Percentiles rank a stretch among this genome's conserved stretches.
These are phyloP conservation scores for Spea bombifrons DNA, from an alignment of 2,113 vertebrate genomes.

Conservation along the genomic window DNA sequence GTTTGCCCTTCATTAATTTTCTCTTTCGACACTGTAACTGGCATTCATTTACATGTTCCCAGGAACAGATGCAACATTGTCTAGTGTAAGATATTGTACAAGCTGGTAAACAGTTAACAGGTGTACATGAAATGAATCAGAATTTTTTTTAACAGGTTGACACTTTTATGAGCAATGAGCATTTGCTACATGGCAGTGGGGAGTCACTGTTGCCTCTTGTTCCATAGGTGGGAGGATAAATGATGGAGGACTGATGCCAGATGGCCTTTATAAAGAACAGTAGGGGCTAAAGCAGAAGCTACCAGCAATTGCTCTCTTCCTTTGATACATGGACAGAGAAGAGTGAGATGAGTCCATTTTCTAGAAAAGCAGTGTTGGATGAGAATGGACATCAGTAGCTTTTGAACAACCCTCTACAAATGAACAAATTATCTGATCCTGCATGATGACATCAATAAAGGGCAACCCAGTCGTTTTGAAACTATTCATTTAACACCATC, in stretches of 20 bases:
- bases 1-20: conserved; percentile 18
- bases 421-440: conserved; percentile 15
- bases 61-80: conserved; percentile 42
- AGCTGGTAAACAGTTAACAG: conserved; percentile 38
- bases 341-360: conserved; percentile 23
- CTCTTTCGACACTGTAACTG: conserved; percentile 32
- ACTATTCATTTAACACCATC: too few species aligned
- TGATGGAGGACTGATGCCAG: conserved; percentile 45
- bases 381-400: conserved; percentile 2
- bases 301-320: conserved; percentile 34
- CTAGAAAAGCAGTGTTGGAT: background rate
- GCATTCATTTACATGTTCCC: conserved; percentile 31
- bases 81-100: conserved; percentile 23
- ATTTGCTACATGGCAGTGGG: conserved; percentile 47
- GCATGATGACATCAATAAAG: background rate
- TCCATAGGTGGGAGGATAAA: conserved; percentile 46
- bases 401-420: conserved; percentile 17
- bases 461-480: too few species aligned
- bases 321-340: conserved; percentile 30
- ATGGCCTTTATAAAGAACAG: conserved; percentile 46
- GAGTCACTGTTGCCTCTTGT: conserved; percentile 40
- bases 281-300: conserved; percentile 44
- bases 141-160: conserved; percentile 35
- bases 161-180: conserved; percentile 45
- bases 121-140: conserved; percentile 42